Base-by-base conservation (phyloP, 2,888 invertebrate genomes). In the Nephrotoma flavescens region DNA sequence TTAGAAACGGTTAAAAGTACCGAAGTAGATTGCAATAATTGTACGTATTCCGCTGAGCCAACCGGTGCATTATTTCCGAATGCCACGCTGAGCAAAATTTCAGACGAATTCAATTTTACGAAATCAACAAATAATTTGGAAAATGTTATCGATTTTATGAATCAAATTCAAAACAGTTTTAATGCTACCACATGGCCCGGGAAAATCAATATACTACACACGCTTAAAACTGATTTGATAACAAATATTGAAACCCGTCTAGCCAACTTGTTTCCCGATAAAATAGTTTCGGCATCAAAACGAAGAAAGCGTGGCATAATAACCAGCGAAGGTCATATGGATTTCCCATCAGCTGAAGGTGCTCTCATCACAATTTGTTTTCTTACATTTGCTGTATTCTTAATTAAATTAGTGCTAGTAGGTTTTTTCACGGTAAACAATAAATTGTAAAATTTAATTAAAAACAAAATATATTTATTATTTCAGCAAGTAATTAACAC, bases 351-450 rank as follows among this genome's bases (percentile, higher is more conserved):
- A 0, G 93, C 95, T 4, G 96, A 96, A 91, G 95, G 96, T 85
- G 95, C 97, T 0, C 92, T 97, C 86, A 95, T 97, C 94, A 95
- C 96, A 52, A 96, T 97, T 88, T 96, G 96, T 41, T 96, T 97
- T 90, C 92, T 97, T 9, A 96, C 96, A 0, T 96, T 97, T 91
- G 96, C 96, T 0, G 96, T 96, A 6, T 97, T 96, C 90, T 93
- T 97, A 87, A 95, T 97, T 86, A 96, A 96, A 92, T 92, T 97
- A 47, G 95, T 97, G 47, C 92, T 96, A 93, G 96, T 96, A 93
- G 93, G 93, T 91, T 85, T 9, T 71, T 31, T 31, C 3, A 71
- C 9, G 31, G 31, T 2, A 71, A 9, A 71, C 7, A 52, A 19
- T 15, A 47, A n/a, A 52, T 11, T 19, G 31, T 52, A 52, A 71